Base-by-base conservation (phyloP, 30 jellyfish, hydroid and myxozoan genomes). In the Aurelia aurita region DNA sequence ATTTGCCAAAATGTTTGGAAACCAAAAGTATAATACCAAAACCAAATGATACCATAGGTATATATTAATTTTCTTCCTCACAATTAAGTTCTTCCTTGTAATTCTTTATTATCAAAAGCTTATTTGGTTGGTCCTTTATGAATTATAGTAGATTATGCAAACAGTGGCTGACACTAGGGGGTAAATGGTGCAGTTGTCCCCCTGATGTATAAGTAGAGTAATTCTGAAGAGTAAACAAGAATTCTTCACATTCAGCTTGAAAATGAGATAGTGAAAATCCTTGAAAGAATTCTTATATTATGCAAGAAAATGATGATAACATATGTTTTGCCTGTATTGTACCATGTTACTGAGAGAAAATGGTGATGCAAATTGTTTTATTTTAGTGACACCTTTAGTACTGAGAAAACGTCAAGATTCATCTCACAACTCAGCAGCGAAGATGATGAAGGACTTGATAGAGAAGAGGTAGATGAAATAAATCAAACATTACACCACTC, bases 381-480 rank as follows among this genome's bases (percentile, higher is more conserved):
- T 58, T 58, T 58, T 58, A 58, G 69, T 58, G 69, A 27, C 69
- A 58, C 69, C 69, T 58, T 58, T 27, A 58, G 31, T 18, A 18
- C 69, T 18, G 69, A 58, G 69, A 31, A 58, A 58, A 58, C 69
- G 23, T 58, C 69, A 58, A 58, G n/a, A 58, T 58, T 58, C 69
- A 58, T 58, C 23, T 27, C n/a, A 27, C 69, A 58, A 58, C 69
- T 58, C 23, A 58, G 69, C 23, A 58, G 69, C 23, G 69, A 58
- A 58, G 69, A 58, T 58, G 69, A 58, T 58, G 69, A 58, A 58
- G 69, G 69, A 58, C n/a, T 58, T 27, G 69, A 58, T 31, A 58
- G 23, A 58, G 69, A 58, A 58, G 69, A 58, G 69, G 69, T 58
- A 58, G 69, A 58, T 58, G 69, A 58, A 58, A 58, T 58, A 27